Evolutionary conservation across 2,888 invertebrate genomes (phyloP).

Genomic region (Cancer borealis): DNA sequence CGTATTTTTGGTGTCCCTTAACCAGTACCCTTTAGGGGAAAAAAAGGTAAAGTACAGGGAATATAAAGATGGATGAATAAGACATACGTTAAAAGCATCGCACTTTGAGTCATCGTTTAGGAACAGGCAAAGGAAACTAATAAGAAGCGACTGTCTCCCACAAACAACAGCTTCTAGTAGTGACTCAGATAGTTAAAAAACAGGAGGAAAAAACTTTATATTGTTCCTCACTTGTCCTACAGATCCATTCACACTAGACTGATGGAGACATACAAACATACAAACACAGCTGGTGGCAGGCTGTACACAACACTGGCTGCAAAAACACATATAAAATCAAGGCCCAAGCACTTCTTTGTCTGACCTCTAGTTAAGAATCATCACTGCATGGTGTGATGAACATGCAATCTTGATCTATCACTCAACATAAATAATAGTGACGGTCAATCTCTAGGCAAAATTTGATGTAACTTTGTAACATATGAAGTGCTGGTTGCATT

Average conservation of each 20-base stretch:
- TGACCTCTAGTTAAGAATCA: neutral
- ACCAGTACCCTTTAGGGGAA: too few relatives aligned
- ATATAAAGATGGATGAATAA: neutral
- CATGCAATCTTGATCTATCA: neutral
- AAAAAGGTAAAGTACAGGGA: conserved; percentile 54
- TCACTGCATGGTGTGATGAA: neutral
- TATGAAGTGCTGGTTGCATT: conserved; percentile 51
- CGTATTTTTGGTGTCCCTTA: too few relatives aligned
- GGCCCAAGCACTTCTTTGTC: conserved; percentile 56
- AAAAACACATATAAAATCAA: conserved; percentile 65
- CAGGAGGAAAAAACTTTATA: neutral
- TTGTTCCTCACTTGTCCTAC: conserved; percentile 39
- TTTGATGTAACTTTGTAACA: neutral
- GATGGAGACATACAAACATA: conserved; percentile 62
- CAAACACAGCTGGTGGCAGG: conserved; percentile 72
- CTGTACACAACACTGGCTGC: conserved; percentile 76
- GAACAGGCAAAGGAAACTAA: neutral
- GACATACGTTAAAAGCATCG: neutral
- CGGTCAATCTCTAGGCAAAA: conserved; percentile 38
- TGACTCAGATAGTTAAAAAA: neutral
- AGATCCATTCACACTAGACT: conserved; percentile 68
- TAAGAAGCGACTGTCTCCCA: neutral
- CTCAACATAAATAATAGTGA: neutral
- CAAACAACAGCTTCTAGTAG: conserved; percentile 13
- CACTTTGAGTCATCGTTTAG: neutral